Base-by-base conservation (phyloP, 1,140 invertebrate genomes). In the Tetragonula clypearis region DNA sequence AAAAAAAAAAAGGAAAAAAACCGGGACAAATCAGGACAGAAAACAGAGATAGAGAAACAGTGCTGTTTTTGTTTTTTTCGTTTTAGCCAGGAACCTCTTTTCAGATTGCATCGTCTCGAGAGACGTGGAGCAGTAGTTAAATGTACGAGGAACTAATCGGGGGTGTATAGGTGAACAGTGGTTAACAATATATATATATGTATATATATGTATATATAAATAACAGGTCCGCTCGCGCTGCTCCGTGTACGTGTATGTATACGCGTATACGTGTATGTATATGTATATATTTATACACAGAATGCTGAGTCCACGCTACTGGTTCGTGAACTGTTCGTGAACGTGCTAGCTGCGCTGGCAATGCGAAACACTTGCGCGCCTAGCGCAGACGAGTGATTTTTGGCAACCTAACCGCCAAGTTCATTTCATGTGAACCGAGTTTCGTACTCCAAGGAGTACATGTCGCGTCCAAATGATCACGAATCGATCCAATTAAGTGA, bases 191-290 rank as follows among this genome's bases (percentile, higher is more conserved):
- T 75, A 55, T 14, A 60, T n/a, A 56, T 21, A 60, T n/a, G 30
- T 21, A 21, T 74, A 75, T 75, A 21, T 30, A 30, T 30, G 30
- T 19, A 55, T 26, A 30, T 12, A 14, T 26, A 26, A 12, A 55
- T 53, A 66, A 49, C 12, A 30, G 56, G 41, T 72, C 23, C 35
- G 56, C 49, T 60, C 55, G 79, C 78, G 66, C 8, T 55, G 55
- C 69, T 74, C 53, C 73, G 73, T 69, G 66, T 69, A 68, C 30
- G 30, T 19, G 15, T 9, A 30, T 68, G n/a, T 78, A 41, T 78
- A 78, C 55, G 56, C 41, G 68, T 71, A 53, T 62, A 41, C 74
- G 65, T 49, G 69, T 17, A 21, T 73, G 23, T 23, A 56, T 14
- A 49, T 49, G 41, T 19, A 56, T 56, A 41, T 6, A 49, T 49